Conservation (phyloP, 2,888 invertebrate genomes). For the Apocheima hispidaria region DNA sequence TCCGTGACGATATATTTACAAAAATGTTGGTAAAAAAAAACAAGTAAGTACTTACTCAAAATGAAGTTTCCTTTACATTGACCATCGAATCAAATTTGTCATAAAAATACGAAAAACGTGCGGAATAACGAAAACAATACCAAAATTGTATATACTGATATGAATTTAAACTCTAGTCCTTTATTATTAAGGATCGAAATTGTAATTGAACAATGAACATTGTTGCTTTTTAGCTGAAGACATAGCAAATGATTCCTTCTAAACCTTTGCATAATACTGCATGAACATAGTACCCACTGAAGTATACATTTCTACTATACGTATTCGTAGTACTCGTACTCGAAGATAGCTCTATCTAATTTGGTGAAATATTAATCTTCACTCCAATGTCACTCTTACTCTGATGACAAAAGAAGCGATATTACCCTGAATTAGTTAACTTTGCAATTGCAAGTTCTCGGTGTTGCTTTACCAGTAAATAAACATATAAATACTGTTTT, state of each 20-base stretch:
- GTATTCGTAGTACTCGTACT: too few relatives aligned
- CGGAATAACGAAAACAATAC: too few relatives aligned
- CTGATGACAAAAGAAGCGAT: background rate
- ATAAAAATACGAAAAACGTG: too few relatives aligned
- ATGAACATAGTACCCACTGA: slow-evolving; percentile 1
- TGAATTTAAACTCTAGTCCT: background rate
- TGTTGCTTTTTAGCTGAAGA: background rate
- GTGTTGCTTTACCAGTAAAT: slow-evolving; percentile 19
- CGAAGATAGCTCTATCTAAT: slow-evolving; percentile 1
- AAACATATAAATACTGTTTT: slow-evolving; percentile 22
- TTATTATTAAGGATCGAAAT: background rate
- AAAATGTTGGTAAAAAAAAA: too few relatives aligned
- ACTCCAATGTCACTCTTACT: background rate
- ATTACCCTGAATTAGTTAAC: background rate
- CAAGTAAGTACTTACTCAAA: too few relatives aligned
- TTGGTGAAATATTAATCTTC: background rate
- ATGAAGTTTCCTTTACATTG: too few relatives aligned
- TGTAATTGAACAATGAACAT: background rate
- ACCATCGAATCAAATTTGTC: too few relatives aligned
- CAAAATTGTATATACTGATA: too few relatives aligned
- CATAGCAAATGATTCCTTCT: background rate
- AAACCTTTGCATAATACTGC: slow-evolving; percentile 1
- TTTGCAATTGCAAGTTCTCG: background rate
- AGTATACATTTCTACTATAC: too few relatives aligned
- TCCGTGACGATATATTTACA: too few relatives aligned